phyloP scores from a whole-genome alignment of 2,888 invertebrate species.

The Drosophila ustulata region DNA sequence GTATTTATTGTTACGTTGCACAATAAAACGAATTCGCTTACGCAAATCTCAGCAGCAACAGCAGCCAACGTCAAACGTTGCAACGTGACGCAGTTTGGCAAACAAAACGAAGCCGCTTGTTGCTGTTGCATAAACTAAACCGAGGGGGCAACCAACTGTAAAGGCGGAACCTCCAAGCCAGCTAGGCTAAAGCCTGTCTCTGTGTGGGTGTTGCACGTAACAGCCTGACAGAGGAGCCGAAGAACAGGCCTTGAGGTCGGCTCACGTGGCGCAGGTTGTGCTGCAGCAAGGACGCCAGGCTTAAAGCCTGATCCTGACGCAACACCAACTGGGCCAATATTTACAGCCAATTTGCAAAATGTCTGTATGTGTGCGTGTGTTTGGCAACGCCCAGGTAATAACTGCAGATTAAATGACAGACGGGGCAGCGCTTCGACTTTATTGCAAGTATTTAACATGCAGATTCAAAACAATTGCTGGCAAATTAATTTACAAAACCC shows the following conservation, averaged over 20 bases:
- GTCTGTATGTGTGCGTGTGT: background rate
- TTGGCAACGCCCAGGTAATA: background rate
- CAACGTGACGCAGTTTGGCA: constrained; percentile 78
- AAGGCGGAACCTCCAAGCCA: constrained; percentile 39
- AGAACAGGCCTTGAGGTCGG: constrained; percentile 7
- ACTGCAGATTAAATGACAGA: background rate
- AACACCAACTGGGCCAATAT: background rate
- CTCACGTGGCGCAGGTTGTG: constrained; percentile 6
- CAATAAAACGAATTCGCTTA: constrained; percentile 75
- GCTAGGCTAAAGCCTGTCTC: background rate
- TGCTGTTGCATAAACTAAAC: constrained; percentile 71
- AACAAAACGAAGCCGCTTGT: constrained; percentile 71
- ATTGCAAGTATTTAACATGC: background rate
- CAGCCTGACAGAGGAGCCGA: background rate
- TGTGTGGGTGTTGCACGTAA: constrained; percentile 38
- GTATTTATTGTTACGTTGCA: constrained; percentile 60
- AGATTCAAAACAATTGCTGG: background rate
- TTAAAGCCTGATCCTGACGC: constrained; percentile 13
- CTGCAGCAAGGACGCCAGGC: constrained; percentile 13
- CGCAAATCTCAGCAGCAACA: constrained; percentile 69
- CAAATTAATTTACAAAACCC: background rate
- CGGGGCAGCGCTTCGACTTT: background rate
- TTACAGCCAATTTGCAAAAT: constrained; percentile 8
- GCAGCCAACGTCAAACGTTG: constrained; percentile 54
- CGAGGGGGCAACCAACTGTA: constrained; percentile 67